Evolutionary conservation across 2,888 invertebrate species (phyloP).

Genomic region (Eubasilissa splendida): DNA sequence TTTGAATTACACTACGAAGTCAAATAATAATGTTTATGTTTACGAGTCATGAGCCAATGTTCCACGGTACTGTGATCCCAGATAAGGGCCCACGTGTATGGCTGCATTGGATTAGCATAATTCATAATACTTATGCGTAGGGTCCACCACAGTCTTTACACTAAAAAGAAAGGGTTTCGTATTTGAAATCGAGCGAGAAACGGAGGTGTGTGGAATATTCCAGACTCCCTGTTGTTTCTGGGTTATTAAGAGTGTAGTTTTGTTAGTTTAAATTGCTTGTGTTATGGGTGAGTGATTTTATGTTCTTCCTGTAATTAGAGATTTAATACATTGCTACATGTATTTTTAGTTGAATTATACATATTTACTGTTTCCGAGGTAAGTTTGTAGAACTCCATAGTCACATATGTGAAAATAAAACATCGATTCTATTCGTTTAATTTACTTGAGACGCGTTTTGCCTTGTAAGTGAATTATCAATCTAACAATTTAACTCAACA

Average conservation of each 20-base stretch:
- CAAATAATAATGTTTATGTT: constrained; percentile 1
- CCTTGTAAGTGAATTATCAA: too few species aligned
- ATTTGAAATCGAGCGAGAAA: neutral
- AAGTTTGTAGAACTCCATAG: neutral
- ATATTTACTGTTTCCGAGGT: neutral
- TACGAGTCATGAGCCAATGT: neutral
- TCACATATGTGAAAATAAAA: too few species aligned
- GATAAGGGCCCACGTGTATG: constrained; percentile 12
- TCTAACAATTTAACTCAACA: too few species aligned
- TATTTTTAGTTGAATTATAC: constrained; percentile 1
- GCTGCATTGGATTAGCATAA: constrained; percentile 21
- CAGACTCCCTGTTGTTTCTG: neutral
- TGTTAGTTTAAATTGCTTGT: neutral
- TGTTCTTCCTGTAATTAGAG: constrained; percentile 22
- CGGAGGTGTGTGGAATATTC: neutral
- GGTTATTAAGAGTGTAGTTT: neutral
- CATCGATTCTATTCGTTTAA: too few species aligned
- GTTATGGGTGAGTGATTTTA: constrained; percentile 28
- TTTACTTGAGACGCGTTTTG: too few species aligned
- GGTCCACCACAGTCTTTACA: neutral
- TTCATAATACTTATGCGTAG: neutral
- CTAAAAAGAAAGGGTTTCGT: neutral
- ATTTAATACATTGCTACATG: constrained; percentile 8
- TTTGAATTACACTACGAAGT: constrained; percentile 26
- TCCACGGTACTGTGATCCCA: neutral